phyloP scores from a whole-genome alignment of 2,113 vertebrate genomes.

The Spilogale gracilis region DNA sequence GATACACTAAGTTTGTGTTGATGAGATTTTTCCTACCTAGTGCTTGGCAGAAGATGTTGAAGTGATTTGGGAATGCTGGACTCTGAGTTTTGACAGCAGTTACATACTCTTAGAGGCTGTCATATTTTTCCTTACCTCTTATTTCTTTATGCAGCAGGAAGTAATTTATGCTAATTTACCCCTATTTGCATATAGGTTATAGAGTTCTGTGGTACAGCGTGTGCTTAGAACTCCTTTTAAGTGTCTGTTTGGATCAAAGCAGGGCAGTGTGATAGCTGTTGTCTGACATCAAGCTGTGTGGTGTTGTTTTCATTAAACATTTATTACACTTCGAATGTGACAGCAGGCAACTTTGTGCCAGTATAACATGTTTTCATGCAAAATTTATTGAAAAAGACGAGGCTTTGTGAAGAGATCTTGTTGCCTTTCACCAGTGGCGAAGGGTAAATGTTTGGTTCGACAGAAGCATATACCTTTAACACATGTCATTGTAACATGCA shows the following conservation, averaged over 20 bases:
- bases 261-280: constrained; percentile 91
- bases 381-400: constrained; percentile 97
- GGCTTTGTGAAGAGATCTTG: constrained; percentile 92
- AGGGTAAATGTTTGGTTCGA: constrained; percentile 92
- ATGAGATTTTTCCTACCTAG: constrained; percentile 54
- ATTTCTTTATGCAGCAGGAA: constrained; percentile 85
- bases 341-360: constrained; percentile 96
- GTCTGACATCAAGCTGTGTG: constrained; percentile 94
- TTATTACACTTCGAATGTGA: constrained; percentile 95
- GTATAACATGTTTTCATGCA: constrained; percentile 96
- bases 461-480: constrained; percentile 77
- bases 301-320: constrained; percentile 99
- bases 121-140: constrained; percentile 77
- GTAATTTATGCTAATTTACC: constrained; percentile 89
- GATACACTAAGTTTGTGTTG: constrained; percentile 24
- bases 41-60: constrained; percentile 76
- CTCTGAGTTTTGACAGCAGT: constrained; percentile 83
- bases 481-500: neutral
- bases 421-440: constrained; percentile 93
- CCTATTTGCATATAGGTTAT: constrained; percentile 94
- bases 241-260: constrained; percentile 96
- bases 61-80: constrained; percentile 76
- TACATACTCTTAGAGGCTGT: constrained; percentile 83
- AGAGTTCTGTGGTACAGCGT: constrained; percentile 87
- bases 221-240: constrained; percentile 87